Evolutionary conservation across 2,113 vertebrate genomes (phyloP), one percentile per base, ranked within the genome.

Genomic region (Uria aalge): DNA sequence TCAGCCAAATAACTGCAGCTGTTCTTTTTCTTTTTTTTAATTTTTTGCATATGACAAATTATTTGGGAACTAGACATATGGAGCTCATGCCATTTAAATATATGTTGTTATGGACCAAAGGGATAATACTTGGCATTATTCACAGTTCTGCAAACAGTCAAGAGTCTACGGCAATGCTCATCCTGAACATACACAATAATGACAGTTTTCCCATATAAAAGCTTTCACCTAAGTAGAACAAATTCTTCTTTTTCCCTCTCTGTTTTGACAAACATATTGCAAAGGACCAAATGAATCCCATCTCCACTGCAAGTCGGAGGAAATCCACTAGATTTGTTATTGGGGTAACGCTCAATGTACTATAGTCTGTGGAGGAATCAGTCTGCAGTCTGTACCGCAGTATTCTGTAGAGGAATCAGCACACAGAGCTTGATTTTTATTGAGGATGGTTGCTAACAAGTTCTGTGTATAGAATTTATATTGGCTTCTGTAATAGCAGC

Each of bases 401-500:
- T 30, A 32, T 64, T 81, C 74, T 95, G 48, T 43, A 92, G 38
- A 64, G 78, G 45, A 79, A 93, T 53, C 41, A 88, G 89, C 12
- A 12, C 36, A 48, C 26, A 85, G 24, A 92, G 18, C 15, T 29
- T n/a, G 17, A 43, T 79, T 63, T 92, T 85, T 95, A 94, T 75
- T 83, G 81, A 79, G 66, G 73, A 92, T 63, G 72, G 47, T 68
- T 95, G 69, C 85, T 94, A 94, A 79, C 85, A 88, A 64, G 34
- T 81, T 94, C 71, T 40, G n/a, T 59, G 68, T 89, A 76, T 53
- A 92, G 88, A 97, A 97, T 96, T 96, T 91, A 95, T 97, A 96
- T 41, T 94, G 82, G 73, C 68, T 97, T 97, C 84, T 91, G 36
- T 94, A 97, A 96, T 88, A 97, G 80, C 69, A 97, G 90, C 73